Evolutionary conservation across 1,140 invertebrate genomes (phyloP).

Genomic region (Pachypeltis micranthus): DNA sequence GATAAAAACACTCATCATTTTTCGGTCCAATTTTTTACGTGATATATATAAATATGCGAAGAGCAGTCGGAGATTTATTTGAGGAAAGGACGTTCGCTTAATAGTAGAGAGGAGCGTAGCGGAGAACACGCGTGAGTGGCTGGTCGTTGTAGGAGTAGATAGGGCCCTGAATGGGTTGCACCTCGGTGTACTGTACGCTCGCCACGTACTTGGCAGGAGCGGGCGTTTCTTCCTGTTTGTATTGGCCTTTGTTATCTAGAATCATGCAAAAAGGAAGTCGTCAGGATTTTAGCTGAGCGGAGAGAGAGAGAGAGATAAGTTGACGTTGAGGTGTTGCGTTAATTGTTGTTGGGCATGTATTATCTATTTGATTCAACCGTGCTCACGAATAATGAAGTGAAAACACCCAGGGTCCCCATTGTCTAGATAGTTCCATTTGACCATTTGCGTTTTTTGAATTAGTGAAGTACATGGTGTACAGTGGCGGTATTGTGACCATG

Average conservation of each 20-base stretch:
- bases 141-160: conserved; percentile 25
- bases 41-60: not conserved
- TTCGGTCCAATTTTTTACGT: not conserved
- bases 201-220: conserved; percentile 16
- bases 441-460: too few relatives aligned
- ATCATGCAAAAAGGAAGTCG: not conserved
- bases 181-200: conserved; percentile 25
- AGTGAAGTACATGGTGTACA: too few relatives aligned
- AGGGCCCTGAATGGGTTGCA: conserved; percentile 24
- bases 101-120: conserved; percentile 5
- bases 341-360: not conserved
- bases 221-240: conserved; percentile 8
- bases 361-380: not conserved
- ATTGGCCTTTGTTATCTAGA: not conserved
- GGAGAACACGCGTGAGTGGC: conserved; percentile 22
- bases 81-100: not conserved
- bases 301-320: too few relatives aligned
- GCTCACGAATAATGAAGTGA: not conserved
- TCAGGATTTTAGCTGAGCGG: too few relatives aligned
- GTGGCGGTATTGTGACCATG: too few relatives aligned
- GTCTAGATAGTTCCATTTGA: not conserved
- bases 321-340: not conserved
- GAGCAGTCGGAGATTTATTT: not conserved
- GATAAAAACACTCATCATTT: not conserved
- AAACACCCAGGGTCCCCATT: not conserved